Base-by-base conservation (phyloP, 2,797 vertebrate genomes). In the Antennarius maculatus region DNA sequence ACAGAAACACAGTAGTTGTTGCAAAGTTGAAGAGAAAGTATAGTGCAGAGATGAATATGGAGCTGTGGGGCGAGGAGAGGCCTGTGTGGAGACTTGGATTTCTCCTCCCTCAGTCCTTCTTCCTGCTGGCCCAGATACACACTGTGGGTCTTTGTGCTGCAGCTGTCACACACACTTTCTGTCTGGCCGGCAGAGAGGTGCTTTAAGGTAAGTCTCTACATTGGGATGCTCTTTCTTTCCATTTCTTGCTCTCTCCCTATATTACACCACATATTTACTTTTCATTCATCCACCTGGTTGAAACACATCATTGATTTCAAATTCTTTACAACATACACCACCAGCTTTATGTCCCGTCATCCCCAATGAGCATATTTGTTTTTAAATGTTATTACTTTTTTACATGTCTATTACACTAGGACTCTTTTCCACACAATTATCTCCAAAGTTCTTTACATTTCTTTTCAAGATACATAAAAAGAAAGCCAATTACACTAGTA, bases 71-170 rank as follows among this genome's bases (percentile, higher is more conserved):
- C 34, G 27, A 72, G 71, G 72, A 67, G 81, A 79, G 76, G 83
- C 79, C 78, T 80, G 73, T 76, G 71, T 69, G 76, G 69, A 83
- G 77, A 86, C 82, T 86, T 83, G 73, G 81, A 81, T 86, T 88
- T 84, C 80, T 84, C 77, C 77, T 79, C 76, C 69, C 74, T 78
- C 17, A 43, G 67, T 81, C 80, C 73, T 71, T 84, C 82, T 89
- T 89, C 85, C 86, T 88, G 83, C 86, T 87, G 86, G 79, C 83
- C 81, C 79, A 87, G 65, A 85, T 83, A 82, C 83, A 89, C 81
- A 88, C 86, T 89, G 87, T 84, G 71, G 82, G 76, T 84, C 87
- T 90, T 90, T 90, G 87, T 91, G 84, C 81, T 82, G 62, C 74
- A 74, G 72, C 80, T 82, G 76, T 86, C 85, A 85, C 78, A 86